Conservation (phyloP, 2,113 vertebrate genomes). For the Mustelus asterias region DNA sequence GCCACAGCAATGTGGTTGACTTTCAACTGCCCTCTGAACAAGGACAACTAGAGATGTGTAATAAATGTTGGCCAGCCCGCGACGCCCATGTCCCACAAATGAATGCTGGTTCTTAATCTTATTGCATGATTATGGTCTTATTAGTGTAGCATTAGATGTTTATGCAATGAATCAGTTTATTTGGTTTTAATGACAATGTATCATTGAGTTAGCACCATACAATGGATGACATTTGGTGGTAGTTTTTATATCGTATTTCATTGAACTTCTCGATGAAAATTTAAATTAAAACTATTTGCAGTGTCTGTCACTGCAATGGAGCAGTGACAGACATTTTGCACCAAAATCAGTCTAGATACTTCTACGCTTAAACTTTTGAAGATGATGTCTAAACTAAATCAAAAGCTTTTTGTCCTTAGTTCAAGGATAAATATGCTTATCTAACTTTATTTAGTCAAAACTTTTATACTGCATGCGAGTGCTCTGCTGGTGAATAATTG, state of each 20-base stretch:
- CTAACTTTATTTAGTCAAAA: conserved; percentile 2
- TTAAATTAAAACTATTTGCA: background rate
- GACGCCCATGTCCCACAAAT: too few species aligned
- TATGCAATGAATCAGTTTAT: background rate
- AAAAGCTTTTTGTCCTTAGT: background rate
- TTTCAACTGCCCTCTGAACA: too few species aligned
- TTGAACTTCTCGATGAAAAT: background rate
- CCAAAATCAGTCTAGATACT: background rate
- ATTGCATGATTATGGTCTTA: background rate
- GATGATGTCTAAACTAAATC: background rate
- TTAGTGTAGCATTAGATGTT: background rate
- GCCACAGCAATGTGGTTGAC: too few species aligned
- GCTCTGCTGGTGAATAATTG: background rate
- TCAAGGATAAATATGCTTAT: background rate
- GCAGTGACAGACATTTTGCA: background rate
- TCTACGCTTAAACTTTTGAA: background rate
- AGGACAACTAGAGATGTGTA: too few species aligned
- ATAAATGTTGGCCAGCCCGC: too few species aligned
- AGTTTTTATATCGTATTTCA: background rate
- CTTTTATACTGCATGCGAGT: background rate
- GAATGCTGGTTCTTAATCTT: background rate
- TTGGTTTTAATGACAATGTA: background rate
- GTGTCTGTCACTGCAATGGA: background rate
- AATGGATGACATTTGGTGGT: background rate
- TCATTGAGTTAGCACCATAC: background rate